phyloP scores from a whole-genome alignment of 2,113 vertebrate genomes.

The Xiphophorus maculatus region DNA sequence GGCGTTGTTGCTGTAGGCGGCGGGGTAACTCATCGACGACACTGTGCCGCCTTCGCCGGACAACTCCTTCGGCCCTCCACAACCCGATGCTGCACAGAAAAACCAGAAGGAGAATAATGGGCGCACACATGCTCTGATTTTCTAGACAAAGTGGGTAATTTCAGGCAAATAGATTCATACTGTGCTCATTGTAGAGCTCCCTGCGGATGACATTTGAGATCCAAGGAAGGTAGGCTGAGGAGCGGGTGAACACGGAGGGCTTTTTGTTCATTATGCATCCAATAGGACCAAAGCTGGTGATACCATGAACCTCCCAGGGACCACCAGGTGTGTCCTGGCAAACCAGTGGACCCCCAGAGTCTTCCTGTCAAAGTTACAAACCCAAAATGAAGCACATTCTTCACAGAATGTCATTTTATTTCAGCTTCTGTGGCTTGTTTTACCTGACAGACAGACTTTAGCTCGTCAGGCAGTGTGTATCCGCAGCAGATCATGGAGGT shows the following conservation, averaged over 20 bases:
- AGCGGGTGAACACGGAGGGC: conserved; percentile 80
- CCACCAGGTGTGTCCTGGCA: conserved; percentile 64
- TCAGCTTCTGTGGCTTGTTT: not conserved
- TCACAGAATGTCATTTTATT: not conserved
- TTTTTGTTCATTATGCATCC: conserved; percentile 83
- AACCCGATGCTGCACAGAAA: conserved; percentile 74
- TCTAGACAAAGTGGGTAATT: conserved; percentile 17
- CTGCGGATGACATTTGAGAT: conserved; percentile 76
- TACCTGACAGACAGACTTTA: conserved; percentile 82
- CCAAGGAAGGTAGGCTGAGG: conserved; percentile 79
- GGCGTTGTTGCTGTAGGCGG: conserved; percentile 73
- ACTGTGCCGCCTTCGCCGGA: conserved; percentile 59
- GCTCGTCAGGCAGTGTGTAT: conserved; percentile 79
- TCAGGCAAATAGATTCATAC: conserved; percentile 60
- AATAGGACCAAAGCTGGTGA: conserved; percentile 82
- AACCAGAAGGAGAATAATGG: conserved; percentile 31
- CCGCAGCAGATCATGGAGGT: conserved; percentile 83
- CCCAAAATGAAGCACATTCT: conserved; percentile 1
- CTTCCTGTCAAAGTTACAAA: conserved; percentile 66
- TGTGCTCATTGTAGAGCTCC: conserved; percentile 73
- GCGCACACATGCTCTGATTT: conserved; percentile 10
- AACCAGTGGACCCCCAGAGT: conserved; percentile 82
- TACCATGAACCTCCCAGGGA: conserved; percentile 80
- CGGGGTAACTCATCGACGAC: conserved; percentile 74
- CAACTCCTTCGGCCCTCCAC: conserved; percentile 74